These are phyloP conservation scores for Myotis findleyi DNA, from an alignment of 2,797 vertebrate genomes.

Conservation along the genomic window DNA sequence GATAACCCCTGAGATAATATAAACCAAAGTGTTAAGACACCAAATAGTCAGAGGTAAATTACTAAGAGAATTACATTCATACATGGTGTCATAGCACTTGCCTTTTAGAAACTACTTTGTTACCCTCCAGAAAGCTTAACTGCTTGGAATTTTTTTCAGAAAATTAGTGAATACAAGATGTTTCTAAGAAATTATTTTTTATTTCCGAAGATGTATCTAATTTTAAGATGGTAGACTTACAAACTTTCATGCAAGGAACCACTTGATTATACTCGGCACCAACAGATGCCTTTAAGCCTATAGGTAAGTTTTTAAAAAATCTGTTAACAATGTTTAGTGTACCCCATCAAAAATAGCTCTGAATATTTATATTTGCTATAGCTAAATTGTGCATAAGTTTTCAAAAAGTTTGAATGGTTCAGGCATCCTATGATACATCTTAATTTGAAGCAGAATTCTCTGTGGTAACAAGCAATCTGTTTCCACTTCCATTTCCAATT, in stretches of 20 bases:
- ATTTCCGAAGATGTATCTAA: conserved; percentile 76
- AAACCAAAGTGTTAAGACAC: conserved; percentile 88
- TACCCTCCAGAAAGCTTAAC: conserved; percentile 81
- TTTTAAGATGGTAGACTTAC: conserved; percentile 73
- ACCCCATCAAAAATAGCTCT: conserved; percentile 48
- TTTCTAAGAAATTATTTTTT: conserved; percentile 75
- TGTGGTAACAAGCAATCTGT: conserved; percentile 55
- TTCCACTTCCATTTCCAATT: conserved; percentile 60
- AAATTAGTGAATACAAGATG: conserved; percentile 78
- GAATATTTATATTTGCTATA: background rate
- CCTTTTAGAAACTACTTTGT: conserved; percentile 85
- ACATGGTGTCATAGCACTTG: conserved; percentile 85
- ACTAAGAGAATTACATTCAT: conserved; percentile 86
- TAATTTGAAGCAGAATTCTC: conserved; percentile 63
- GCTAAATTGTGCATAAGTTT: conserved; percentile 33
- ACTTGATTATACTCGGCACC: conserved; percentile 24
- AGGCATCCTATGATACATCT: conserved; percentile 57
- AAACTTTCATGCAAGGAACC: conserved; percentile 58
- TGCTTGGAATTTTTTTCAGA: conserved; percentile 77
- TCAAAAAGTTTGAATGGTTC: conserved; percentile 59
- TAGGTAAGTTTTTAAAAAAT: conserved; percentile 35
- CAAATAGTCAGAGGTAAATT: conserved; percentile 87
- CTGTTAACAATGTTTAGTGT: conserved; percentile 52
- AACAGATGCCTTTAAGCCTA: conserved; percentile 3
- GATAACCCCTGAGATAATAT: conserved; percentile 89